A percentile compares a stretch with the other conserved stretches of the same genome.
phyloP scores from a whole-genome alignment of 1,140 invertebrate species.

The Drosophila funebris region DNA sequence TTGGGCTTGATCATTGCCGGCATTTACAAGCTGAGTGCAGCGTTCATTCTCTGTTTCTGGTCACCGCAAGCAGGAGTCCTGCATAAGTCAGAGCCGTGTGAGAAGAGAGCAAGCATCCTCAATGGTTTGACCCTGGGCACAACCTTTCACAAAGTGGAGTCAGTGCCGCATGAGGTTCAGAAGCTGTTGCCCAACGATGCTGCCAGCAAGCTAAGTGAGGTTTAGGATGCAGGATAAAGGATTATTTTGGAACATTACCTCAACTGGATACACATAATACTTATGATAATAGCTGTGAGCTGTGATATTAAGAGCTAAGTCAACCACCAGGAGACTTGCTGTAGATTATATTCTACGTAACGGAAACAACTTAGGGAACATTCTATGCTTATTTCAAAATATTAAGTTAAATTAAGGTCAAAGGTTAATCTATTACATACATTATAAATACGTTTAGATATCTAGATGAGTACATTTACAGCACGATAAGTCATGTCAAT shows the following conservation, averaged over 20 bases:
- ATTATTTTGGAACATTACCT: constrained; percentile 28
- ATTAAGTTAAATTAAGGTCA: constrained; percentile 62
- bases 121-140: neutral
- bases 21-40: constrained; percentile 76
- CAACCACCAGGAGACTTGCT: constrained; percentile 49
- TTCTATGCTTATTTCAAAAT: constrained; percentile 54
- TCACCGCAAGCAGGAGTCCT: constrained; percentile 18
- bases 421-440: constrained; percentile 52
- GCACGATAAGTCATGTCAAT: constrained; percentile 34
- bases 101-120: constrained; percentile 25
- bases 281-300: constrained; percentile 34
- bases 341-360: constrained; percentile 73
- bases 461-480: constrained; percentile 53
- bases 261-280: constrained; percentile 19
- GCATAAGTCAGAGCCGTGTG: constrained; percentile 41
- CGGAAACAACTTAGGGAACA: constrained; percentile 78
- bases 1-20: constrained; percentile 81
- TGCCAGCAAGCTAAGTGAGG: constrained; percentile 12
- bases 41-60: constrained; percentile 77
- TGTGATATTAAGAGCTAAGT: constrained; percentile 74
- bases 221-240: neutral
- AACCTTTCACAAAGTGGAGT: constrained; percentile 29
- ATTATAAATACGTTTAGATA: constrained; percentile 50
- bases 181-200: constrained; percentile 23
- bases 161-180: constrained; percentile 48